Conservation (phyloP, 2,797 vertebrate species). For the Emydoidea blandingii region DNA sequence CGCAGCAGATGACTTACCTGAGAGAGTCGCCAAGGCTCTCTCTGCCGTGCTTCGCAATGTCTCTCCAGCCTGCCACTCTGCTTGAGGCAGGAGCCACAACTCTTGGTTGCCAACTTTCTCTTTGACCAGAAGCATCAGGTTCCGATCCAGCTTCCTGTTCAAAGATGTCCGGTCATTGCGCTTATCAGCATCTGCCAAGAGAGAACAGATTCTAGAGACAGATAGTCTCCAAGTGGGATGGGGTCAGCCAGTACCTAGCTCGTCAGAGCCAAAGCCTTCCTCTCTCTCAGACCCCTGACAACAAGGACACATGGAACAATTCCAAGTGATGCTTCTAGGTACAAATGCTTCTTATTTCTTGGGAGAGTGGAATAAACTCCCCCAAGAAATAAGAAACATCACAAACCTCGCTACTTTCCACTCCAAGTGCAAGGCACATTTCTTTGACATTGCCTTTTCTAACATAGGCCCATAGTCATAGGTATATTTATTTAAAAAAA, state of each 20-base stretch:
- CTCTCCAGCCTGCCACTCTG: constrained; percentile 91
- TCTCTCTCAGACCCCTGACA: accelerated
- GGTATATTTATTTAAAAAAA: background rate
- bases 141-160: constrained; percentile 87
- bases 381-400: background rate
- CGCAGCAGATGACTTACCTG: constrained; percentile 81
- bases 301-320: accelerated
- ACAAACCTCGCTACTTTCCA: background rate
- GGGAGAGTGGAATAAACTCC: background rate
- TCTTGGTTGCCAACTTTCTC: constrained; percentile 87
- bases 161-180: constrained; percentile 79
- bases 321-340: background rate
- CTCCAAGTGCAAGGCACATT: background rate
- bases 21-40: constrained; percentile 82
- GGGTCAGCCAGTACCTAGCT: background rate
- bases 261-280: background rate
- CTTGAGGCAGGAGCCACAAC: constrained; percentile 93
- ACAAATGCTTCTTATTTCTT: background rate
- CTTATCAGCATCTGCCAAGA: constrained; percentile 84
- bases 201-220: background rate
- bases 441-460: background rate
- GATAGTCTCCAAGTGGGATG: background rate
- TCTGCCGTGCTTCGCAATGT: constrained; percentile 91
- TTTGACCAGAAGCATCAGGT: constrained; percentile 89
- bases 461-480: background rate